Percentiles rank a stretch among this genome's conserved stretches.
Conservation (phyloP, 2,113 vertebrate genomes). For the Siniperca knerii region DNA sequence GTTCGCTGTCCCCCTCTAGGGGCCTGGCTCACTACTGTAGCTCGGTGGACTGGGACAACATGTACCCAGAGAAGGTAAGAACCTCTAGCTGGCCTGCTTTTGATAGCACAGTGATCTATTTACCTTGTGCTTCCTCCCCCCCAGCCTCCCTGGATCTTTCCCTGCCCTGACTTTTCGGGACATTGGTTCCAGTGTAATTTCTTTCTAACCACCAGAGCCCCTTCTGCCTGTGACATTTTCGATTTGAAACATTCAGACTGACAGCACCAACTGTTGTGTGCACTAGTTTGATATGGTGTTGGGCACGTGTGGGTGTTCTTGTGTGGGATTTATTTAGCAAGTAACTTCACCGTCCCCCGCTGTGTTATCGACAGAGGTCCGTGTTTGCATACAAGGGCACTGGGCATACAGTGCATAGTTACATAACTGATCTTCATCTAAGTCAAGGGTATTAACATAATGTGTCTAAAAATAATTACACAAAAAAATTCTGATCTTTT, state of each 20-base stretch:
- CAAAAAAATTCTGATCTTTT: too few relatives aligned
- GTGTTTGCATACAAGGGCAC: conserved; percentile 58
- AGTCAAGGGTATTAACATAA: too few relatives aligned
- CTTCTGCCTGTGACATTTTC: conserved; percentile 11
- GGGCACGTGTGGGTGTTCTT: conserved; percentile 46
- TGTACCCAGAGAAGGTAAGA: conserved; percentile 79
- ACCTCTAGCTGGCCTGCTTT: conserved; percentile 25
- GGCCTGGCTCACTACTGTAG: conserved; percentile 25
- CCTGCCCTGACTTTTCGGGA: not conserved
- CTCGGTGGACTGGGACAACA: conserved; percentile 52
- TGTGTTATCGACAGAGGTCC: conserved; percentile 45
- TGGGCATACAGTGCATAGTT: conserved; percentile 42
- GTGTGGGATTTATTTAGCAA: conserved; percentile 57
- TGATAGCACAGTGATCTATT: conserved; percentile 17
- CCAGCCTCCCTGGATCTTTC: not conserved
- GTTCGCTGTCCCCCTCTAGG: conserved; percentile 19
- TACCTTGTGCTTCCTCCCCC: conserved; percentile 1
- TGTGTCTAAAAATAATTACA: too few relatives aligned
- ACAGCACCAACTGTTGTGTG: conserved; percentile 28
- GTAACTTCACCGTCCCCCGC: conserved; percentile 16
- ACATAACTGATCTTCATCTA: conserved; percentile 50
- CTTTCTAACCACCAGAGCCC: conserved; percentile 7
- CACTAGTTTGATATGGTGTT: conserved; percentile 25
- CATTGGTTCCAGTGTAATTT: not conserved
- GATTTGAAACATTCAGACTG: conserved; percentile 25